Evolutionary conservation across 2,797 vertebrate species (phyloP).

Genomic region (Meda fulgida): DNA sequence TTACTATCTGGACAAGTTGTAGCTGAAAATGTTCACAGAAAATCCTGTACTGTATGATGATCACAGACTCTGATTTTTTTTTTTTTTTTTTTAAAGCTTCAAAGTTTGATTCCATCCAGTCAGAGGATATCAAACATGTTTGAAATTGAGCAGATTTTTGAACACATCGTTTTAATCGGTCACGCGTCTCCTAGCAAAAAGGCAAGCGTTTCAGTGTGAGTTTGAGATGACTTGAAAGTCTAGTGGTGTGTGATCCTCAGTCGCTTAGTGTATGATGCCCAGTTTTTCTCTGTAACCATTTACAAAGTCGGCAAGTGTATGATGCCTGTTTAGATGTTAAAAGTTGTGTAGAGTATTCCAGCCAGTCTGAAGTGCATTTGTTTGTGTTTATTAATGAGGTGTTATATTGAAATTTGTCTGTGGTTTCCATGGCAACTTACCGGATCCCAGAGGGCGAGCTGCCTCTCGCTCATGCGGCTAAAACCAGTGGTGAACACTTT

Average conservation of each 20-base stretch:
- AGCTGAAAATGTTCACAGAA: neutral
- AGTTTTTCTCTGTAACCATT: neutral
- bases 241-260: neutral
- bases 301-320: neutral
- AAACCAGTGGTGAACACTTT: slow-evolving; percentile 97
- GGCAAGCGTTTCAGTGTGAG: neutral
- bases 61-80: no score
- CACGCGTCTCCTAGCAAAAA: neutral
- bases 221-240: neutral
- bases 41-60: no score
- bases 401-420: neutral
- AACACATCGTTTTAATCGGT: neutral
- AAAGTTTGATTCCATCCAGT: neutral
- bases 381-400: neutral
- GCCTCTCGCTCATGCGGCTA: slow-evolving; percentile 97
- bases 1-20: neutral
- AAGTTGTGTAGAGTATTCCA: neutral
- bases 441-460: slow-evolving; percentile 92
- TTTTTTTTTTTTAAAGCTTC: neutral
- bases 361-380: neutral
- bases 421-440: slow-evolving; percentile 70
- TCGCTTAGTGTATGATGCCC: neutral
- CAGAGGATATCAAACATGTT: neutral
- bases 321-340: neutral
- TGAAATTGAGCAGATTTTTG: neutral